phyloP scores from a whole-genome alignment of 2,797 vertebrate species.

The Petrocephalus schoutedeni region DNA sequence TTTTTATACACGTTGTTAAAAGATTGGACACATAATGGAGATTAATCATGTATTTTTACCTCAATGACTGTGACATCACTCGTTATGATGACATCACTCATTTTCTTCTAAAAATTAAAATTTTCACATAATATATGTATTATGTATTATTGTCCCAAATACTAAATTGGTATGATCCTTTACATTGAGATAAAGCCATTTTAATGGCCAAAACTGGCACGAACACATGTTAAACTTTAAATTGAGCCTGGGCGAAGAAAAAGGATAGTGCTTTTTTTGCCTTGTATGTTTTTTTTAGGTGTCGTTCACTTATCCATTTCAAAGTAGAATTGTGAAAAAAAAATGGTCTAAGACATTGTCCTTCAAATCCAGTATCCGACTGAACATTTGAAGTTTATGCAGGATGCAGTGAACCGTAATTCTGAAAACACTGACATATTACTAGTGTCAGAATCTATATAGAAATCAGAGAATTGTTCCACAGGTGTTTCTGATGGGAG shows the following conservation, averaged over 20 bases:
- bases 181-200: not conserved
- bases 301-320: not conserved
- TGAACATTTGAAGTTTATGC: not conserved
- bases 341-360: not conserved
- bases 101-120: not conserved
- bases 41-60: not conserved
- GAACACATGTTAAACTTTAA: not conserved
- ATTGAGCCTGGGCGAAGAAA: not conserved
- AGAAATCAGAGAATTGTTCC: slow-evolving; percentile 21
- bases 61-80: not conserved
- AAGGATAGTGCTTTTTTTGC: not conserved
- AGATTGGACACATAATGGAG: not conserved
- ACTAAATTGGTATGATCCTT: not conserved
- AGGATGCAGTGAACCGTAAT: not conserved
- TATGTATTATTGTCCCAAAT: not conserved
- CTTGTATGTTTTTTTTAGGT: not conserved
- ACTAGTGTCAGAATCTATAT: not conserved
- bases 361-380: slow-evolving; percentile 2
- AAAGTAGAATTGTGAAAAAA: not conserved
- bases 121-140: slow-evolving; percentile 10
- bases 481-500: slow-evolving; percentile 30
- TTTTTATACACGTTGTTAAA: not conserved
- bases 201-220: not conserved
- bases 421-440: not conserved
- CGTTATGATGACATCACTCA: not conserved